phyloP scores from a whole-genome alignment of 2,113 vertebrate species.

The Proterorhinus semilunaris region DNA sequence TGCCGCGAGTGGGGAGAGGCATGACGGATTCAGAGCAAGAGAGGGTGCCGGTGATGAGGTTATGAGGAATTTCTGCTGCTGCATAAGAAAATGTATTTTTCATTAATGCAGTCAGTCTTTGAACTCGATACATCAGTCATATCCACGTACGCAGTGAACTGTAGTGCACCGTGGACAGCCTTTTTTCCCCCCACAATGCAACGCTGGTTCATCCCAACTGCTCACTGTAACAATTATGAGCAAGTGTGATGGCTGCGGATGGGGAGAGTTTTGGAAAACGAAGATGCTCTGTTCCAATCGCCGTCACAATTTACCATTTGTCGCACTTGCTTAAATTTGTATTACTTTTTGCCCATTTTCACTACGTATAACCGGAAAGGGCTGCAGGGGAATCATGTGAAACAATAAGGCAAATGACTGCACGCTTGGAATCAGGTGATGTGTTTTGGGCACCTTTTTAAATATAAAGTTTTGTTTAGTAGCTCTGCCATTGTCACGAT shows the following conservation, averaged over 20 bases:
- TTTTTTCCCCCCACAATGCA: too few species aligned
- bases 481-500: not conserved
- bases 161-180: too few species aligned
- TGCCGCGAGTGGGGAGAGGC: slow-evolving; percentile 24
- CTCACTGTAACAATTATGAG: too few species aligned
- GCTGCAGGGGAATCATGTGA: not conserved
- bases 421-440: not conserved
- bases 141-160: too few species aligned
- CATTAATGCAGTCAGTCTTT: not conserved
- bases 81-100: not conserved
- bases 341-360: not conserved
- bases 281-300: not conserved
- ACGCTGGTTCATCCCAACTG: too few species aligned
- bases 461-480: not conserved
- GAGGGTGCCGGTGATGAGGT: slow-evolving; percentile 11
- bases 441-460: not conserved
- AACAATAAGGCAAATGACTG: not conserved
- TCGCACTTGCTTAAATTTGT: not conserved
- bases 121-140: not conserved
- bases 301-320: not conserved
- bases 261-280: not conserved
- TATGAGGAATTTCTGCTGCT: not conserved
- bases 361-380: not conserved
- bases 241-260: too few species aligned
- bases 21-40: slow-evolving; percentile 19